phyloP scores from a whole-genome alignment of 2,888 invertebrate species.

The Orchesella flavescens region DNA sequence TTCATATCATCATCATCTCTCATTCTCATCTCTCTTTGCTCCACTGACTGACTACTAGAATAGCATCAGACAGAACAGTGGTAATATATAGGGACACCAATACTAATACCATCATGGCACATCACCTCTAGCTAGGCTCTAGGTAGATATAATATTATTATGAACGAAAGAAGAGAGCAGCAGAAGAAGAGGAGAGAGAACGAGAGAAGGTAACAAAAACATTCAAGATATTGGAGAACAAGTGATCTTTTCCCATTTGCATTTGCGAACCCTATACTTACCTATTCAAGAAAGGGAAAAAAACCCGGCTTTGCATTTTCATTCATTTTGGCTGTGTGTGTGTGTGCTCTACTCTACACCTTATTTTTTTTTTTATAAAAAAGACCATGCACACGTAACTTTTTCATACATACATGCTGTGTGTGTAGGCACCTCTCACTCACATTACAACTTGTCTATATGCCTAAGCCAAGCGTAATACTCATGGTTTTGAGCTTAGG shows the following conservation, averaged over 20 bases:
- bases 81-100: too few species aligned
- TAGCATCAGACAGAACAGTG: background rate
- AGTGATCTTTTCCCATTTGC: constrained; percentile 57
- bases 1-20: background rate
- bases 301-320: background rate
- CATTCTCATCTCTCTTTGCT: constrained; percentile 48
- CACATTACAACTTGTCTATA: too few species aligned
- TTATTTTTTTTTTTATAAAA: too few species aligned
- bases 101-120: background rate
- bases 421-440: too few species aligned
- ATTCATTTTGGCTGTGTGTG: background rate
- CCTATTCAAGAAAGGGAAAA: background rate
- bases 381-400: background rate
- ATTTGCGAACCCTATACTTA: constrained; percentile 25
- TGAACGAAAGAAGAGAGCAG: background rate
- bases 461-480: too few species aligned
- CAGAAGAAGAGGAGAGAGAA: background rate
- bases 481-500: too few species aligned
- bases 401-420: too few species aligned
- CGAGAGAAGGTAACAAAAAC: background rate
- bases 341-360: background rate
- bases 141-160: too few species aligned
- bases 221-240: constrained; percentile 34
- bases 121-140: too few species aligned
- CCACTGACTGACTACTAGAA: constrained; percentile 50